phyloP scores from a whole-genome alignment of 2,797 vertebrate genomes.

The Corythornis leucogaster region DNA sequence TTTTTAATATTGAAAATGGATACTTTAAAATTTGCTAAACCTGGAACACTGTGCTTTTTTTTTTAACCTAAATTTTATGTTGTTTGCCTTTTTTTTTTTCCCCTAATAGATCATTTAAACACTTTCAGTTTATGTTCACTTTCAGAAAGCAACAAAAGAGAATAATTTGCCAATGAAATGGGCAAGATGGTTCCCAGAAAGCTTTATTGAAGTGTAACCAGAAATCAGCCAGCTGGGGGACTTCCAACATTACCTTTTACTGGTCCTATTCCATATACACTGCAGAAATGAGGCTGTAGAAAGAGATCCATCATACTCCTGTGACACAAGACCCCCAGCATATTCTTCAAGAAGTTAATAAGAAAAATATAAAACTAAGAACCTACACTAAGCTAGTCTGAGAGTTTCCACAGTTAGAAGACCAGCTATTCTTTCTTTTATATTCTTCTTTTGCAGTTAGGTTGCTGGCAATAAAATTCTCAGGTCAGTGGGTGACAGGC shows the following conservation, averaged over 20 bases:
- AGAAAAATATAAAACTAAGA: background rate
- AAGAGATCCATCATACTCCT: background rate
- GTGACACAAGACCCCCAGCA: background rate
- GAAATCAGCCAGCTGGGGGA: background rate
- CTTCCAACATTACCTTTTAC: background rate
- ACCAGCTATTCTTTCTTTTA: background rate
- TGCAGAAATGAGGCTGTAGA: background rate
- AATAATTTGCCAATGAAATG: background rate
- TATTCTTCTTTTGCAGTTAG: background rate
- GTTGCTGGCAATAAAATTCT: background rate
- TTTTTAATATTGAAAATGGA: background rate
- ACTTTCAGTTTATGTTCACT: background rate
- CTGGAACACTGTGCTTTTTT: fast-evolving
- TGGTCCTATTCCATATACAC: background rate
- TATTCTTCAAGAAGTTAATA: background rate
- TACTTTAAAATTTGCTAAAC: background rate
- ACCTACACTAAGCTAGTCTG: background rate
- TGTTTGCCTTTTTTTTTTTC: too few species aligned
- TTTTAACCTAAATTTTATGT: background rate
- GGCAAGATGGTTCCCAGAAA: background rate
- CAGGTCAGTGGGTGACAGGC: background rate
- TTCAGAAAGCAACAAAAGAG: background rate
- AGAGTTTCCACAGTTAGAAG: background rate
- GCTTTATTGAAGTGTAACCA: background rate
- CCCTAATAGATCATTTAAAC: background rate